phyloP scores from a whole-genome alignment of 2,797 vertebrate species.

The Uromys caudimaculatus region DNA sequence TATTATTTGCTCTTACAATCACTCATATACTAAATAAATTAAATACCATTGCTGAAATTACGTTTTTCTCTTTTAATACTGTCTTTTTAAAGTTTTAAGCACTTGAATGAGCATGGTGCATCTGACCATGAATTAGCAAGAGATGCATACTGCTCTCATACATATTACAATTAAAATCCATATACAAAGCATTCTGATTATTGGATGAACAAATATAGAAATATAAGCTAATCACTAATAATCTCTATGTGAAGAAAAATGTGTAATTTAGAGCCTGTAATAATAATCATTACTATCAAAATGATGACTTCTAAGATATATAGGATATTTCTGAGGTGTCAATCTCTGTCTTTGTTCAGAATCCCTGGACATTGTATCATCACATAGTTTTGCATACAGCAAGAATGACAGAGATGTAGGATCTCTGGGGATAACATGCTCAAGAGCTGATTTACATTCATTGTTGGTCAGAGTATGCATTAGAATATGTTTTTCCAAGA shows the following conservation, averaged over 20 bases:
- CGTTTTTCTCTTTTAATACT: not conserved
- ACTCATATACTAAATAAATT: slow-evolving; percentile 18
- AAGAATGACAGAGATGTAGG: not conserved
- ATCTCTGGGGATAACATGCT: not conserved
- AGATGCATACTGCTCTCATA: not conserved
- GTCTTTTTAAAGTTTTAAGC: not conserved
- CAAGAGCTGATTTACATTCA: not conserved
- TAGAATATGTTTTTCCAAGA: not conserved
- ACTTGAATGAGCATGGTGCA: not conserved
- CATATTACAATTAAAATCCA: not conserved
- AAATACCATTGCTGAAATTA: not conserved
- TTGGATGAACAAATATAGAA: slow-evolving; percentile 22
- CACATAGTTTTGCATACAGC: not conserved
- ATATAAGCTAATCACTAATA: slow-evolving; percentile 5
- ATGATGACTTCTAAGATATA: not conserved
- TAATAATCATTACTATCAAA: not conserved
- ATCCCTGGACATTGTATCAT: not conserved
- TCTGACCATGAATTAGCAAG: not conserved
- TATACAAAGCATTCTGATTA: not conserved
- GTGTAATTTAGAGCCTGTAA: not conserved
- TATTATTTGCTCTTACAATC: slow-evolving; percentile 45
- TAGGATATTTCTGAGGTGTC: not conserved
- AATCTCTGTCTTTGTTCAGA: not conserved
- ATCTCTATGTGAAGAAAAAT: not conserved
- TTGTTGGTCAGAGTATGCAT: not conserved